A percentile compares a stretch with the other conserved stretches of the same genome.
phyloP scores from a whole-genome alignment of 2,113 vertebrate genomes.

The Pholis gunnellus region DNA sequence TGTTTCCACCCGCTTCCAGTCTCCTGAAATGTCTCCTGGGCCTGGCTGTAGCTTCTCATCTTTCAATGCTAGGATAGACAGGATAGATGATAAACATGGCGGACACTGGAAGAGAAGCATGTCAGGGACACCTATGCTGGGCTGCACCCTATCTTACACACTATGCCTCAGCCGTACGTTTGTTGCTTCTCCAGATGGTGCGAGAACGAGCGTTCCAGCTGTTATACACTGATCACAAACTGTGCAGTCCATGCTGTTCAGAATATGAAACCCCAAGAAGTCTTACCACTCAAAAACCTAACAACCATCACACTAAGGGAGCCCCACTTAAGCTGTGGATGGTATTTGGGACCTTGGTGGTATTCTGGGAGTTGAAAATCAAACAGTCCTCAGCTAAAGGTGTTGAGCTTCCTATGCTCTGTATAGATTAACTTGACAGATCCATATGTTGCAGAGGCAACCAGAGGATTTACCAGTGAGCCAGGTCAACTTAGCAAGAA shows the following conservation, averaged over 20 bases:
- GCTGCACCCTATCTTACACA: neutral
- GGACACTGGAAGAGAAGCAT: neutral
- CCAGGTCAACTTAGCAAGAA: neutral
- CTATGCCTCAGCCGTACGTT: neutral
- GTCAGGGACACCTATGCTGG: neutral
- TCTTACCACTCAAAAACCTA: neutral
- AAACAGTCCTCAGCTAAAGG: slow-evolving; percentile 25
- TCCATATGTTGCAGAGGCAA: neutral
- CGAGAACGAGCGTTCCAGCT: neutral
- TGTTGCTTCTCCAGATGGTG: neutral
- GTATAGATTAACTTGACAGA: slow-evolving; percentile 46
- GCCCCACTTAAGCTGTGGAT: slow-evolving; percentile 2
- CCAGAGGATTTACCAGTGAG: neutral
- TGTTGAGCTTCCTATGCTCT: slow-evolving; percentile 25
- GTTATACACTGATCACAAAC: neutral
- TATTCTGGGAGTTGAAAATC: slow-evolving; percentile 41
- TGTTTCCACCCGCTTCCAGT: neutral
- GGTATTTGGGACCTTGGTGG: slow-evolving; percentile 12
- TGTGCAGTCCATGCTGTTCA: neutral
- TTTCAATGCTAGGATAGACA: neutral
- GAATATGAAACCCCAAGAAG: neutral
- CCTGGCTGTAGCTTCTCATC: neutral
- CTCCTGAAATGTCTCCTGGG: neutral
- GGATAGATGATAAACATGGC: neutral
- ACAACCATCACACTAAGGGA: slow-evolving; percentile 4